Base-by-base conservation (phyloP, 1,140 invertebrate genomes). In the Drosophila melanica region DNA sequence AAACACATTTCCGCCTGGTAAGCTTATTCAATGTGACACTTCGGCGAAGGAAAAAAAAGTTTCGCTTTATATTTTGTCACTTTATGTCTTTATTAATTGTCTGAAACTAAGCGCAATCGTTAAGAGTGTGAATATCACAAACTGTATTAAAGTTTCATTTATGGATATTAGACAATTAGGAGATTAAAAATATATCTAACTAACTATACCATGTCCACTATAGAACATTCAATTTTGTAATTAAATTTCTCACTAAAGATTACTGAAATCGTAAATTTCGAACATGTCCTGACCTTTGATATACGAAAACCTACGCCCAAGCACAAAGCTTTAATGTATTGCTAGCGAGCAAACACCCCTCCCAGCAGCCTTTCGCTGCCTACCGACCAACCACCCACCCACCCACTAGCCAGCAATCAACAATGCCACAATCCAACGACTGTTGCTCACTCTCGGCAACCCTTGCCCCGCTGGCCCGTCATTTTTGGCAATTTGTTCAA, bases 401-500 rank as follows among this genome's bases (percentile, higher is more conserved):
- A 57, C 12, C 77, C 73, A 23, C 66, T 74, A 41, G 54, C 9
- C 55, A 58, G 79, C 72, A 71, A 75, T 73, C 70, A 73, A 73
- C 70, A 73, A 73, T 73, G 70, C 70, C 70, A 47, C 70, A 72
- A 72, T 67, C 54, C 64, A 60, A 73, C 70, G 72, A 81, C 80
- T 81, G 79, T 81, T 81, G 70, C 70, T 73, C 35, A 23, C 39
- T 45, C 12, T 10, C 30, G 4, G 16, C 8, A 12, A 35, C 27
- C 10, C n/a, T 48, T 42, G 14, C 54, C 20, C 16, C 37, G 35
- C 33, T 45, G 8, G 14, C 48, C 37, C 45, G 54, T 75, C 65
- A 85, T 86, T 84, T 68, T 73, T 86, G 79, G 81, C 81, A 85
- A 85, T 85, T 85, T 85, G 81, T 85, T 87, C 75, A 89, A 86